phyloP scores from a whole-genome alignment of 2,797 vertebrate genomes.

The Phalanger gymnotis region DNA sequence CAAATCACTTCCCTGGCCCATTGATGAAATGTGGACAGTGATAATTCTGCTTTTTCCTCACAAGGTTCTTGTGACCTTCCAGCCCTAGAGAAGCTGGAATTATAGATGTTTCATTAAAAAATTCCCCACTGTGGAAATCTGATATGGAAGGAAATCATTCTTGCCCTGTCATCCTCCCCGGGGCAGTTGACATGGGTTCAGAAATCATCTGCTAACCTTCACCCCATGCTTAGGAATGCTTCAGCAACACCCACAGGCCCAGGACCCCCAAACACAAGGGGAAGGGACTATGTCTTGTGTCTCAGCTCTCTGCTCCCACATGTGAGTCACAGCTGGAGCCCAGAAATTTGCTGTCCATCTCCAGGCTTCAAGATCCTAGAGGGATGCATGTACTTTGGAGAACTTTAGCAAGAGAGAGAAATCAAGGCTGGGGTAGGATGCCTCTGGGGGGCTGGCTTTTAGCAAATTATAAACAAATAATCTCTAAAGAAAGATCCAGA shows the following conservation, averaged over 20 bases:
- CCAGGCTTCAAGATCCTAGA: slow-evolving; percentile 37
- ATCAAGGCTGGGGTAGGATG: fast-evolving
- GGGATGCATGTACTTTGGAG: slow-evolving; percentile 18
- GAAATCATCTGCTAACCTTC: slow-evolving; percentile 54
- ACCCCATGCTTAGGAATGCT: slow-evolving; percentile 69
- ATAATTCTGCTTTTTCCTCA: background rate
- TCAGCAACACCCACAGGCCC: slow-evolving; percentile 70
- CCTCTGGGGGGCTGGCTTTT: background rate
- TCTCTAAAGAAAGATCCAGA: background rate
- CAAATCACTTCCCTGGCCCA: background rate
- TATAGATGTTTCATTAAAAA: background rate
- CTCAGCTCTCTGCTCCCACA: slow-evolving; percentile 67
- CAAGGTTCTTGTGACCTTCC: background rate
- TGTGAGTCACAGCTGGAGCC: slow-evolving; percentile 60
- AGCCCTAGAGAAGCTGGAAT: background rate
- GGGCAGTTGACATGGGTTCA: slow-evolving; percentile 52
- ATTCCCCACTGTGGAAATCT: slow-evolving; percentile 3
- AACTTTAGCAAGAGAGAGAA: background rate
- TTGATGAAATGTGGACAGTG: background rate
- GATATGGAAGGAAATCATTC: background rate
- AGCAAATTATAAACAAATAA: background rate
- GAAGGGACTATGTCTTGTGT: slow-evolving; percentile 61
- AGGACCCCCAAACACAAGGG: slow-evolving; percentile 66
- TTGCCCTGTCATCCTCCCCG: slow-evolving; percentile 33
- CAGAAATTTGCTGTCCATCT: slow-evolving; percentile 64